A percentile compares a stretch with the other conserved stretches of the same genome.
phyloP scores from a whole-genome alignment of 2,113 vertebrate genomes.

The Scolopax mira region DNA sequence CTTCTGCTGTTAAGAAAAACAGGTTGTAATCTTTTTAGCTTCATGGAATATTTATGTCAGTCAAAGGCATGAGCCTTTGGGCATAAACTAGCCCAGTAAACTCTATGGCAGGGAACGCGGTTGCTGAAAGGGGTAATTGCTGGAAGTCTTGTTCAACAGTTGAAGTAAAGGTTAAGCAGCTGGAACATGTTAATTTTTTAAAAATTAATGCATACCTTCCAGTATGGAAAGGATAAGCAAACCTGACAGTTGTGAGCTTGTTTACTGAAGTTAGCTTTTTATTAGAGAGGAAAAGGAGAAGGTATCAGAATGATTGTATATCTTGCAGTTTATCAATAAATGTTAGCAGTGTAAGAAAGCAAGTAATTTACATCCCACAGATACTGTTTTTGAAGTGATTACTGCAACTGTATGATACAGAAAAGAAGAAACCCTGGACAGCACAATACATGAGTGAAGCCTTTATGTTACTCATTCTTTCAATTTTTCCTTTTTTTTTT shows the following conservation, averaged over 20 bases:
- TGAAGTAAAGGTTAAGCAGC: not conserved
- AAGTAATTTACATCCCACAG: not conserved
- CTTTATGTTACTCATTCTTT: not conserved
- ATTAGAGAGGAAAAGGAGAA: not conserved
- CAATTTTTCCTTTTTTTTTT: not conserved
- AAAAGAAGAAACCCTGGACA: not conserved
- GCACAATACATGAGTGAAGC: not conserved
- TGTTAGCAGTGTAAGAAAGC: not conserved
- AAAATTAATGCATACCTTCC: not conserved
- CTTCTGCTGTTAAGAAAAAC: not conserved
- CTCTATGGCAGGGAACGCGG: not conserved
- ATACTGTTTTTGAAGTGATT: not conserved
- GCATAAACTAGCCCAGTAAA: not conserved
- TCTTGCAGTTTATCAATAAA: not conserved
- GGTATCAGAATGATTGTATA: not conserved
- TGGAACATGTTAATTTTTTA: not conserved
- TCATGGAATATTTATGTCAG: conserved; percentile 26
- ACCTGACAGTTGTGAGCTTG: not conserved
- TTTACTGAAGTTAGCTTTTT: not conserved
- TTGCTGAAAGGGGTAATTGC: not conserved
- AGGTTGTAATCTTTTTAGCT: not conserved
- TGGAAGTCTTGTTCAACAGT: not conserved
- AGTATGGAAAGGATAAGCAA: not conserved
- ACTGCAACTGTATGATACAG: not conserved
- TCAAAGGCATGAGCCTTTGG: not conserved